Conservation (phyloP, 1,140 invertebrate species). For the Centruroides sculpturatus region DNA sequence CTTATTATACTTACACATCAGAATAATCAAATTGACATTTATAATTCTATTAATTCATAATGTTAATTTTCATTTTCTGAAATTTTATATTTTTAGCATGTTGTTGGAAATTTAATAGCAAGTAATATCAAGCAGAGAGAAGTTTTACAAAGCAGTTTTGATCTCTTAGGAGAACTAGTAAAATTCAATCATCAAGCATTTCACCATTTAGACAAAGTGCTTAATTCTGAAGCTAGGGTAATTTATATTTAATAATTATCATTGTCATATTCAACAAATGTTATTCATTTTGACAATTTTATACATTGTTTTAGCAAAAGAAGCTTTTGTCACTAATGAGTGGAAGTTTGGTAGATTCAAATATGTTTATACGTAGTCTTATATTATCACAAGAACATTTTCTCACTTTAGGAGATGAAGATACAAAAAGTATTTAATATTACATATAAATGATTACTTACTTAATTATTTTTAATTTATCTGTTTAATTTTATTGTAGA, state of each 20-base stretch:
- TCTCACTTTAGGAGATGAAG: slow-evolving; percentile 7
- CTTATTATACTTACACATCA: too few species aligned
- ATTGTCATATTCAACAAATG: too few species aligned
- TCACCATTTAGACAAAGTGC: slow-evolving; percentile 27
- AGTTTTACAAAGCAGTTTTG: slow-evolving; percentile 36
- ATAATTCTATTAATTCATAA: too few species aligned
- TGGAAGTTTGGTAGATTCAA: slow-evolving; percentile 34
- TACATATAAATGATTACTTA: too few species aligned
- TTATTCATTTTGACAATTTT: neutral
- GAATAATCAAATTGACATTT: too few species aligned
- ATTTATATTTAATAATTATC: neutral
- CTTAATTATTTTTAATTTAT: neutral
- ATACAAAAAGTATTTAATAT: slow-evolving; percentile 5
- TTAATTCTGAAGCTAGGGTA: slow-evolving; percentile 26
- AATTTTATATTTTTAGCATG: slow-evolving; percentile 25
- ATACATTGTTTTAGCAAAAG: slow-evolving; percentile 25
- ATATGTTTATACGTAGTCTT: slow-evolving; percentile 36
- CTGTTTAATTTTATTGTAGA: neutral
- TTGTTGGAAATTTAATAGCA: slow-evolving; percentile 29
- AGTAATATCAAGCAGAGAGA: slow-evolving; percentile 33
- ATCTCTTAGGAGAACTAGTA: slow-evolving; percentile 34
- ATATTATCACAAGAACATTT: slow-evolving; percentile 33
- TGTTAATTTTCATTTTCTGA: too few species aligned
- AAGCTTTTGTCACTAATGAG: slow-evolving; percentile 31
- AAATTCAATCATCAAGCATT: slow-evolving; percentile 37